Evolutionary conservation across 2,797 vertebrate species (phyloP).

Genomic region (Sternarchorhynchus goeldii): DNA sequence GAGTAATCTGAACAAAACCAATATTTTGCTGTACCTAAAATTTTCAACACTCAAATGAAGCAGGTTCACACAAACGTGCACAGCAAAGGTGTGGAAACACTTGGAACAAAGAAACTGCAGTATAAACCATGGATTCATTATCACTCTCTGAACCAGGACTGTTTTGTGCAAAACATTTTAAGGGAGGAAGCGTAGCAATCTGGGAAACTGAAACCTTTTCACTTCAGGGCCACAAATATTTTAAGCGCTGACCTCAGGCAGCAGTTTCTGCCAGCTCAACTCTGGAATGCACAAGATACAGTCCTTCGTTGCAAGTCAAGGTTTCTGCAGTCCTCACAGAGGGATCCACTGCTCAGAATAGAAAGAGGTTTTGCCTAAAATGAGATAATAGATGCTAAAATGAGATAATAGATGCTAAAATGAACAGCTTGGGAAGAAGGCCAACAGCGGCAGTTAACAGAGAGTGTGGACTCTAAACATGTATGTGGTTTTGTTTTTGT

Average conservation of each 20-base stretch:
- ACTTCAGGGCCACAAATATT: conserved; percentile 36
- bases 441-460: conserved; percentile 41
- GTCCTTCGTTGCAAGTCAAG: conserved; percentile 34
- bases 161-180: not conserved
- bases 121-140: too few relatives aligned
- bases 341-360: conserved; percentile 41
- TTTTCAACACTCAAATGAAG: too few relatives aligned
- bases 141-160: not conserved
- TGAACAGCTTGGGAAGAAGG: conserved; percentile 27
- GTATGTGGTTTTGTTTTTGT: conserved; percentile 50
- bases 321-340: conserved; percentile 23
- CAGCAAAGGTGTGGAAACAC: too few relatives aligned
- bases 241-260: conserved; percentile 40
- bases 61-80: too few relatives aligned
- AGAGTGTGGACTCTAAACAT: conserved; percentile 44
- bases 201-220: not conserved
- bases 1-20: too few relatives aligned
- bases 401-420: conserved; percentile 44
- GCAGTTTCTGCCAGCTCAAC: conserved; percentile 28
- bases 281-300: conserved; percentile 41
- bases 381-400: conserved; percentile 44
- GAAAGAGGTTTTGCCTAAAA: conserved; percentile 42
- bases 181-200: not conserved
- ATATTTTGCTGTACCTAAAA: too few relatives aligned
- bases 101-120: too few relatives aligned